phyloP scores from a whole-genome alignment of 2,113 vertebrate species.

The Apistogramma diplotaenia region DNA sequence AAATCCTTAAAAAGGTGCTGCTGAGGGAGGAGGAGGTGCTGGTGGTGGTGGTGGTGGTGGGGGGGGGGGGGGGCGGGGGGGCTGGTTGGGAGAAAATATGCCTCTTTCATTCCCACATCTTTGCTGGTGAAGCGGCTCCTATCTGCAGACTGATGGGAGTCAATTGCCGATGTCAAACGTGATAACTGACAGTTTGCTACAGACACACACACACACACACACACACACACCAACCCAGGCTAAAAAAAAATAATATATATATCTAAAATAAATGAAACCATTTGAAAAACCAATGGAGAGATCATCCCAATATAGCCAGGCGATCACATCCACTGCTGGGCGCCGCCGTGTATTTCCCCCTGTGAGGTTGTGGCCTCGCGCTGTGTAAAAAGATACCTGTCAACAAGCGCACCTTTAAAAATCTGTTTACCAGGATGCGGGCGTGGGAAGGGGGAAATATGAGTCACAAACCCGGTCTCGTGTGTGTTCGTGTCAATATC shows the following conservation, averaged over 20 bases:
- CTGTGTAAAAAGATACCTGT: slow-evolving; percentile 43
- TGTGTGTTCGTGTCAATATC: slow-evolving; percentile 55
- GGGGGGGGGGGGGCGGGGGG: background rate
- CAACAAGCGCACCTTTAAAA: slow-evolving; percentile 64
- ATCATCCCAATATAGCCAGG: slow-evolving; percentile 43
- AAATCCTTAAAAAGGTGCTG: background rate
- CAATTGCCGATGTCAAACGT: slow-evolving; percentile 31
- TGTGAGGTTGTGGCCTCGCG: slow-evolving; percentile 30
- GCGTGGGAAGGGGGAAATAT: slow-evolving; percentile 48
- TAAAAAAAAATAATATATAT: slow-evolving; percentile 4
- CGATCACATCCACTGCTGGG: slow-evolving; percentile 24
- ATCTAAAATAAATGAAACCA: slow-evolving; percentile 49
- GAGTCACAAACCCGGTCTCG: slow-evolving; percentile 66
- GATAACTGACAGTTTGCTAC: slow-evolving; percentile 22
- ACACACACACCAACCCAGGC: background rate
- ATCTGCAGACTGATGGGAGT: slow-evolving; percentile 35
- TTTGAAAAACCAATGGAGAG: slow-evolving; percentile 45
- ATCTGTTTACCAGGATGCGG: slow-evolving; percentile 64
- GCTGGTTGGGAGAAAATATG: background rate
- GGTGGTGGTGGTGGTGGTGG: background rate
- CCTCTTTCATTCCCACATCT: background rate
- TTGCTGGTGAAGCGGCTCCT: background rate
- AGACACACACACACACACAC: background rate
- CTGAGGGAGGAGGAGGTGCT: background rate
- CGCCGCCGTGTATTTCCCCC: background rate